Percentiles rank a stretch among this genome's conserved stretches.
These are phyloP conservation scores for Platalea minor DNA, from an alignment of 2,797 vertebrate species.

Conservation along the genomic window DNA sequence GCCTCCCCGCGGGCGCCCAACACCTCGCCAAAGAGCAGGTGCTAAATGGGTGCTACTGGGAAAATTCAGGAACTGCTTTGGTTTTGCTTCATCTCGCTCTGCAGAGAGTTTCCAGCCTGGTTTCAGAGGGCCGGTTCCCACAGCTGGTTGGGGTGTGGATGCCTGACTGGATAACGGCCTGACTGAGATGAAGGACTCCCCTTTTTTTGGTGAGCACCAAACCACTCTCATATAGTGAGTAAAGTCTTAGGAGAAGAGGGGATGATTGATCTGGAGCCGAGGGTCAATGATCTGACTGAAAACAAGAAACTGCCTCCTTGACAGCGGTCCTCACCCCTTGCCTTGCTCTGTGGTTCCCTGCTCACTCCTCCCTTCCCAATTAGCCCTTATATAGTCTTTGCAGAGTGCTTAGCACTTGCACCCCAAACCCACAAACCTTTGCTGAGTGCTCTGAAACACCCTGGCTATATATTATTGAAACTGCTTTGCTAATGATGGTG, in stretches of 20 bases:
- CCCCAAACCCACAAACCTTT: background rate
- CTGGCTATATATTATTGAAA: background rate
- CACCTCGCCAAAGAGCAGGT: background rate
- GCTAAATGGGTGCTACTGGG: background rate
- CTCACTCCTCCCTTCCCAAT: background rate
- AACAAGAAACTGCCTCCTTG: background rate
- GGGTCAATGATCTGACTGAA: background rate
- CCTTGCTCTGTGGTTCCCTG: background rate
- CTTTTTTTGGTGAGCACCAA: background rate
- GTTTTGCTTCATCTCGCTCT: background rate
- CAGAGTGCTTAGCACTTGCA: background rate
- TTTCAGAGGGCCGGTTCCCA: background rate
- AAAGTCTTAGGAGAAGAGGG: background rate
- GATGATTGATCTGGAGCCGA: background rate
- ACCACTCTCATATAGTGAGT: background rate
- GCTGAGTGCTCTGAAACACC: background rate
- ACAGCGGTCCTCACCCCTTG: background rate
- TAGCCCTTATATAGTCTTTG: background rate
- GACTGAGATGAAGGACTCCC: background rate
- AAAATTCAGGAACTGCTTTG: background rate
- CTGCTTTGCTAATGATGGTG: background rate
- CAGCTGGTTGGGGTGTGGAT: background rate
- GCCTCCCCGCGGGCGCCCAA: background rate
- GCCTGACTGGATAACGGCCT: background rate
- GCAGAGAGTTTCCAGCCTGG: background rate